Conservation (phyloP, 2,113 vertebrate species). For the Microcebus lehilahytsara region DNA sequence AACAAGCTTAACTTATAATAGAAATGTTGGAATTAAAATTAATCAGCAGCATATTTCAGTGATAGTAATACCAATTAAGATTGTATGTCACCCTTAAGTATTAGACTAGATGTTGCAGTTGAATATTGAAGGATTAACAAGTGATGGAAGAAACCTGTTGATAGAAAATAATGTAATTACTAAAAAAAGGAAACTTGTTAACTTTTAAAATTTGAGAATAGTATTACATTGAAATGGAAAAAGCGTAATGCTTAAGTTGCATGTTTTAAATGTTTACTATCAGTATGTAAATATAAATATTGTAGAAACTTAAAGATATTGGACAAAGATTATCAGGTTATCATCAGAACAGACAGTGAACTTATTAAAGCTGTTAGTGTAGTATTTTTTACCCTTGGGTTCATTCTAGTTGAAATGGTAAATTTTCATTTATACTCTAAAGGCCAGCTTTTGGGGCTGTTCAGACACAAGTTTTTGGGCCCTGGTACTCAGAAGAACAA, state of each 20-base stretch:
- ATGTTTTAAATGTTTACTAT: conserved; percentile 1
- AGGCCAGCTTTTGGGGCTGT: not conserved
- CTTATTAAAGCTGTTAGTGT: not conserved
- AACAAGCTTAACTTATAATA: conserved; percentile 29
- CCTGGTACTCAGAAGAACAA: not conserved
- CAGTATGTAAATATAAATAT: not conserved
- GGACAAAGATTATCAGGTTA: not conserved
- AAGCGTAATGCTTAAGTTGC: not conserved
- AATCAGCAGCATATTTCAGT: conserved; percentile 45
- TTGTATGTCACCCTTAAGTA: not conserved
- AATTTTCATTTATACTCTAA: not conserved
- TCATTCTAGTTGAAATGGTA: not conserved
- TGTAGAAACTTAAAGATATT: not conserved
- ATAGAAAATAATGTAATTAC: not conserved
- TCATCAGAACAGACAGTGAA: not conserved
- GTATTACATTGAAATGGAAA: not conserved
- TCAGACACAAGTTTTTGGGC: not conserved
- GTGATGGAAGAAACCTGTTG: not conserved
- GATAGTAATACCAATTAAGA: conserved; percentile 21
- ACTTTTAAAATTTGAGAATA: not conserved
- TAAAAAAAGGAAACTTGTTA: not conserved
- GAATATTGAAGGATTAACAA: conserved; percentile 25
- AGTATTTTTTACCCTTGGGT: conserved; percentile 13
- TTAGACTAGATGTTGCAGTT: not conserved
- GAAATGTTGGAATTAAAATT: conserved; percentile 59